phyloP scores from a whole-genome alignment of 2,113 vertebrate genomes.

The Neopipo cinnamomea region DNA sequence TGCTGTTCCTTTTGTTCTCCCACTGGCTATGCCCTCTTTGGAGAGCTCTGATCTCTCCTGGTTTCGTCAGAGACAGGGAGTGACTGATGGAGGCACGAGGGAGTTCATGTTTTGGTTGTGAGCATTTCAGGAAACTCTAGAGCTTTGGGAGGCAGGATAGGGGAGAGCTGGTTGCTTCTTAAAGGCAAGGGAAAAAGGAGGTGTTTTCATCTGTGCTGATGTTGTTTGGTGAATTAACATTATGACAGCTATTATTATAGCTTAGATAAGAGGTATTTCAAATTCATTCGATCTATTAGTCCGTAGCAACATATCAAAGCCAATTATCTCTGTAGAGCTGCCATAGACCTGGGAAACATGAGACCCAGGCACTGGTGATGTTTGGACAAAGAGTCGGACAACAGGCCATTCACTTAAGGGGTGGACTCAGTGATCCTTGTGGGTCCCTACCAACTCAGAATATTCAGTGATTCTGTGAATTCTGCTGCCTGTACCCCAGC shows the following conservation, averaged over 20 bases:
- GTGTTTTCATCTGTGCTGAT: neutral
- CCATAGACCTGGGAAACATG: accelerated
- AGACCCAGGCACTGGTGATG: neutral
- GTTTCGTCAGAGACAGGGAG: neutral
- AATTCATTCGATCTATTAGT: neutral
- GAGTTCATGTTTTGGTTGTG: neutral
- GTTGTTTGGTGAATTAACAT: neutral
- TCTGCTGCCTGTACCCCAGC: neutral
- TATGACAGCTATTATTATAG: neutral
- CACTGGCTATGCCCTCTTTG: neutral
- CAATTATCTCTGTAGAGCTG: accelerated
- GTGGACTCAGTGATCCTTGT: neutral
- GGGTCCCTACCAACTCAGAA: neutral
- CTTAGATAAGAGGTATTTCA: neutral
- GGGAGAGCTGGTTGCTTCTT: neutral
- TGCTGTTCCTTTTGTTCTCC: constrained; percentile 45
- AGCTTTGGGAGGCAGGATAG: neutral
- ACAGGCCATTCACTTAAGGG: neutral
- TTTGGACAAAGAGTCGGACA: neutral
- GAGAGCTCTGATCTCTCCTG: neutral
- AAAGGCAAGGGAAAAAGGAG: neutral
- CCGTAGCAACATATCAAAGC: neutral
- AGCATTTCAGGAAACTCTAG: neutral
- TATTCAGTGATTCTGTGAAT: neutral
- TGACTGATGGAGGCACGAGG: neutral